Conservation (phyloP, 1,140 invertebrate species). For the Ceratosolen solmsi region DNA sequence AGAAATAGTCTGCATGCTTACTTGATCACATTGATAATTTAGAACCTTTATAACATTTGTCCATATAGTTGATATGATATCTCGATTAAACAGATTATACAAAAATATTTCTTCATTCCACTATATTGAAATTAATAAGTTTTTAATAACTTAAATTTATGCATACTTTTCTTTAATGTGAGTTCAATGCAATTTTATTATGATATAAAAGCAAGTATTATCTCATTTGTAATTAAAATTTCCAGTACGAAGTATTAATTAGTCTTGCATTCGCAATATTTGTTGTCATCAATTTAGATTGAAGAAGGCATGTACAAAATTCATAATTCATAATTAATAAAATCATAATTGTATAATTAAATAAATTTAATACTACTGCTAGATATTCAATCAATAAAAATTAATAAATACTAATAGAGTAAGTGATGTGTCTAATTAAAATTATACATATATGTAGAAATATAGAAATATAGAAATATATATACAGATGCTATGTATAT, state of each 20-base stretch:
- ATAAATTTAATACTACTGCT: background rate
- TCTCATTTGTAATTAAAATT: constrained; percentile 1
- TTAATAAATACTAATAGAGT: too few species aligned
- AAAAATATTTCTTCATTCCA: constrained; percentile 2
- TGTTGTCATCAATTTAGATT: background rate
- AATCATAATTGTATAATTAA: background rate
- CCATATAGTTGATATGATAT: background rate
- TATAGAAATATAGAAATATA: too few species aligned
- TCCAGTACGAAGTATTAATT: background rate
- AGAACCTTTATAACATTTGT: background rate
- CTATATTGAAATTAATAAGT: background rate
- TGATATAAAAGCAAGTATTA: constrained; percentile 11
- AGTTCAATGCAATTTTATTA: background rate
- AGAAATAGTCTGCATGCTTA: too few species aligned
- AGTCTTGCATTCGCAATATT: background rate
- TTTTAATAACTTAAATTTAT: background rate
- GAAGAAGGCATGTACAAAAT: too few species aligned
- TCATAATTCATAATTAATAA: too few species aligned
- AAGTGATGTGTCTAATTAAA: too few species aligned
- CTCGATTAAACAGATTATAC: background rate
- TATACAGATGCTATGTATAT: too few species aligned
- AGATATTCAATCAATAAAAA: too few species aligned
- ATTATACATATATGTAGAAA: too few species aligned
- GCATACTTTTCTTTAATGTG: background rate
- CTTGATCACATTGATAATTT: too few species aligned